Evolutionary conservation across 2,888 invertebrate genomes (phyloP).

Genomic region (Caenorhabditis sp.): DNA sequence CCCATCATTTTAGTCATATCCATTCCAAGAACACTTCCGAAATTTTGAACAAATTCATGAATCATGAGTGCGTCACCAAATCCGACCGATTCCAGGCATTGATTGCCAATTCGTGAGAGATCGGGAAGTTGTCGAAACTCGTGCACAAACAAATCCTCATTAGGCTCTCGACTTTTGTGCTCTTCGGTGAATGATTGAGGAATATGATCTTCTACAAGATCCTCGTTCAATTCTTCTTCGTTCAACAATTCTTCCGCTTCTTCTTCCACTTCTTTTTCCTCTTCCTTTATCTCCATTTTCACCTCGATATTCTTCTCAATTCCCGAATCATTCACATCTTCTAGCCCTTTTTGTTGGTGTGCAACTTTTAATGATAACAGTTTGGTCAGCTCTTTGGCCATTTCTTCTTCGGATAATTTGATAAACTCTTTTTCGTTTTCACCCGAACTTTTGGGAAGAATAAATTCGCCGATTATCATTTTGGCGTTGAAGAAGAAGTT

Average conservation of each 20-base stretch:
- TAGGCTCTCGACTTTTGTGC: slow-evolving; percentile 78
- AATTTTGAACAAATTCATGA: slow-evolving; percentile 95
- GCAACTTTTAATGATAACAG: not conserved
- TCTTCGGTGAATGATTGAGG: slow-evolving; percentile 20
- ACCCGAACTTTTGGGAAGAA: slow-evolving; percentile 71
- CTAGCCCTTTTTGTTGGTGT: not conserved
- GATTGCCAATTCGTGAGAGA: slow-evolving; percentile 81
- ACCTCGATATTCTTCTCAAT: not conserved
- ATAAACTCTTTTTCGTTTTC: slow-evolving; percentile 17
- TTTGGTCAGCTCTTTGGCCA: slow-evolving; percentile 77
- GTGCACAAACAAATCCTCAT: slow-evolving; percentile 87
- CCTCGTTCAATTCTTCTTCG: slow-evolving; percentile 22
- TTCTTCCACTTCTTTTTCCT: not conserved
- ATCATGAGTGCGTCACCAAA: slow-evolving; percentile 91
- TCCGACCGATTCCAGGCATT: slow-evolving; percentile 85
- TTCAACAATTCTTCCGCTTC: slow-evolving; percentile 3
- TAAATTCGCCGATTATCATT: slow-evolving; percentile 87
- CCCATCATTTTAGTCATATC: slow-evolving; percentile 82
- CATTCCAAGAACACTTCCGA: slow-evolving; percentile 91
- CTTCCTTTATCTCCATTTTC: not conserved
- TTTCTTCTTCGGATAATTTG: slow-evolving; percentile 22
- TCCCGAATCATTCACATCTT: not conserved
- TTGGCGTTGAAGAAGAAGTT: slow-evolving; percentile 92
- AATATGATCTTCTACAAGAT: slow-evolving; percentile 3
- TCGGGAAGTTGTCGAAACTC: slow-evolving; percentile 74